Base-by-base conservation (phyloP, 1,140 invertebrate species). In the Argopecten irradians region DNA sequence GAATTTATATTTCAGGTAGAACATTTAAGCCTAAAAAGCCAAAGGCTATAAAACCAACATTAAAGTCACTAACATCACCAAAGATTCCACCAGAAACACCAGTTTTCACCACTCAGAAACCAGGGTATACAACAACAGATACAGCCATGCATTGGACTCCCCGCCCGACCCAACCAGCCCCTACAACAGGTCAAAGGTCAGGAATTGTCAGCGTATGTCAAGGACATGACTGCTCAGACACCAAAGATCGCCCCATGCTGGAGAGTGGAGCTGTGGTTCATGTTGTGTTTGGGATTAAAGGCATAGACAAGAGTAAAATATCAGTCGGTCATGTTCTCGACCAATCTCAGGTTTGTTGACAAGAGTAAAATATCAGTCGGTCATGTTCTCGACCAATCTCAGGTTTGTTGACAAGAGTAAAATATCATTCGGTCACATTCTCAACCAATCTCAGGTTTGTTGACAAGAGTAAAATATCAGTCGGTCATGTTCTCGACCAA, bases 181-280 rank as follows among this genome's bases (percentile, higher is more conserved):
- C 32, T 35, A n/a, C 33, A 8, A n/a, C 34, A 71, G 41, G 22
- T 46, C 84, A 22, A 46, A 28, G 28, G 41, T 83, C 46, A 34
- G 28, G 16, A 32, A 34, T 13, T 33, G 82, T 82, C 82, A 89
- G 93, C 86, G 87, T 91, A 0, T 94, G 94, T 87, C 85, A 92
- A 35, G 84, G 91, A 0, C 85, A 89, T 19, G 90, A 91, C 28
- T 94, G 94, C 88, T 89, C 89, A n/a, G 86, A 93, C 32, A 83
- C 92, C 14, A 93, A 93, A 55, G 91, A 92, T 11, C 83, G 93
- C 32, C 94, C 94, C 1, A 46, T 92, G 33, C 32, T 94, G 46
- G 92, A 93, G 86, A 92, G 92, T 1, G 92, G 92, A 0, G 93
- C 93, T n/a, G 92, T 91, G n/a, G 93, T 94, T 0, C 94, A 94